These are phyloP conservation scores for Netelia virgata DNA, from an alignment of 2,888 invertebrate genomes.

Conservation along the genomic window DNA sequence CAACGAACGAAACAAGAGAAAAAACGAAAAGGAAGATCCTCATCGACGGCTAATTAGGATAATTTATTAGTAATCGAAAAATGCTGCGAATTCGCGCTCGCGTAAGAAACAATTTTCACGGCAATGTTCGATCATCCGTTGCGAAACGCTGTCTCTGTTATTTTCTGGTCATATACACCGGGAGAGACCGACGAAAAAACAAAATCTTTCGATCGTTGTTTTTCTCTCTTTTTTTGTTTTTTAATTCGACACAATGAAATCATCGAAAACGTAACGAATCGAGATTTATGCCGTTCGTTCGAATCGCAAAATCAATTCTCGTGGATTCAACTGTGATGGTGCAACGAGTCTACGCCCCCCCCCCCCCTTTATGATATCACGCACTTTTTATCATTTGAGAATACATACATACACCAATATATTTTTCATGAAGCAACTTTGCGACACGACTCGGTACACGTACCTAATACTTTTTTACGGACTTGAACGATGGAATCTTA, in stretches of 20 bases:
- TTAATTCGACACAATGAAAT: constrained; percentile 8
- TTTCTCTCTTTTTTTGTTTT: constrained; percentile 18
- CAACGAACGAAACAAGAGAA: constrained; percentile 6
- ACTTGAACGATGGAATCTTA: constrained; percentile 48
- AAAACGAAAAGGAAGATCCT: constrained; percentile 4
- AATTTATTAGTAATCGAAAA: constrained; percentile 53
- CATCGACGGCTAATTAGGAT: constrained; percentile 56
- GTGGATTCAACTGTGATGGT: background rate
- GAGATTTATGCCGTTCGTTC: background rate
- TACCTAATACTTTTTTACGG: constrained; percentile 61
- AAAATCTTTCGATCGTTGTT: background rate
- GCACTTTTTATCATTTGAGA: constrained; percentile 37
- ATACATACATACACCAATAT: background rate
- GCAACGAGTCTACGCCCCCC: constrained; percentile 7
- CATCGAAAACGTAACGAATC: background rate
- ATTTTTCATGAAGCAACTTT: constrained; percentile 45
- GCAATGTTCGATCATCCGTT: constrained; percentile 2
- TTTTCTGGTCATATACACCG: constrained; percentile 10
- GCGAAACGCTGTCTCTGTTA: constrained; percentile 22
- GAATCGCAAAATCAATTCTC: background rate
- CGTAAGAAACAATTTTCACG: background rate
- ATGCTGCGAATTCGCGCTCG: background rate
- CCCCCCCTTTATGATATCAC: constrained; percentile 22
- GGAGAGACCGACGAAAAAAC: constrained; percentile 1
- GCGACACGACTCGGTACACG: constrained; percentile 48